These are phyloP conservation scores for Apantesis nais DNA, from an alignment of 2,888 invertebrate species.

Conservation along the genomic window DNA sequence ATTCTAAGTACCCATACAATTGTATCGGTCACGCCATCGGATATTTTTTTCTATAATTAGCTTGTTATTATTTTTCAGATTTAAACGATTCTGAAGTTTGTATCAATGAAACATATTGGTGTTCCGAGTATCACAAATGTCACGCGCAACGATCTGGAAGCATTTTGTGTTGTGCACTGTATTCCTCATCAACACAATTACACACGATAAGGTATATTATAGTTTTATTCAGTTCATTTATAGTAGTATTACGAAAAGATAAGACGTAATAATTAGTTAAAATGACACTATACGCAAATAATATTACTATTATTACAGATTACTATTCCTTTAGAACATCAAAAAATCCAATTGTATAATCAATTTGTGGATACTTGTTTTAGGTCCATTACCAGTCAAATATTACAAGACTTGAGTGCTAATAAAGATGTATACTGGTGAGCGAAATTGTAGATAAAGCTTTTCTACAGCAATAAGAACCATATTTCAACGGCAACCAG, in stretches of 20 bases:
- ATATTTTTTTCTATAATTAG: not conserved
- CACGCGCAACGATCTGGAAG: slow-evolving; percentile 89
- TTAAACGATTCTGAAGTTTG: slow-evolving; percentile 41
- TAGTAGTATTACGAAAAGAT: too few species aligned
- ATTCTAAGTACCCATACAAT: too few species aligned
- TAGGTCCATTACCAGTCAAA: slow-evolving; percentile 88
- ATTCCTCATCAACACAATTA: slow-evolving; percentile 89
- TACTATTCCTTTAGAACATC: not conserved
- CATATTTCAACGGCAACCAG: not conserved
- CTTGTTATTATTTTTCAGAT: slow-evolving; percentile 17
- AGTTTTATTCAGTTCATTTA: not conserved
- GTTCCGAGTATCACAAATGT: slow-evolving; percentile 94
- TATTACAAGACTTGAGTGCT: slow-evolving; percentile 86
- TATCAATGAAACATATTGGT: slow-evolving; percentile 90
- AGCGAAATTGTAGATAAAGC: slow-evolving; percentile 31
- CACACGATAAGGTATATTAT: slow-evolving; percentile 88
- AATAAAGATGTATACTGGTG: slow-evolving; percentile 91
- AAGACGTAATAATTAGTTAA: too few species aligned
- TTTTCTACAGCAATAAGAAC: not conserved
- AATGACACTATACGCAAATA: too few species aligned
- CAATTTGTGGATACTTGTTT: slow-evolving; percentile 38
- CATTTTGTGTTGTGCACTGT: slow-evolving; percentile 90
- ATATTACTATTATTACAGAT: too few species aligned
- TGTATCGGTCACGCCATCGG: too few species aligned
- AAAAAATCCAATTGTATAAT: not conserved